phyloP scores from a whole-genome alignment of 2,113 vertebrate genomes.

The Mastomys natalensis region DNA sequence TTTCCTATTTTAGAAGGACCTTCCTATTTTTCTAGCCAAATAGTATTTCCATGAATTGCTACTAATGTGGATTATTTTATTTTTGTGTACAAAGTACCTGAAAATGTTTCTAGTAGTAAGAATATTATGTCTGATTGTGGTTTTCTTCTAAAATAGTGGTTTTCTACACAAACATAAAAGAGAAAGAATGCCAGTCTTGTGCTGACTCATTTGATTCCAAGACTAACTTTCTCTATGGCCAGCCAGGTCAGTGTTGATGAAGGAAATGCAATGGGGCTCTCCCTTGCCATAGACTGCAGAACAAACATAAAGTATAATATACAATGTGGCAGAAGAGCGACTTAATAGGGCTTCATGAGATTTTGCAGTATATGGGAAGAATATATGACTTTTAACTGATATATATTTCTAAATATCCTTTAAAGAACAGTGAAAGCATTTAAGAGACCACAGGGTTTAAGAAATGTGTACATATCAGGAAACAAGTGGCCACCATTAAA shows the following conservation, averaged over 20 bases:
- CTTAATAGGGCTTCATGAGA: neutral
- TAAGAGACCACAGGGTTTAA: too few species aligned
- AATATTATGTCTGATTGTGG: too few species aligned
- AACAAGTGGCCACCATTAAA: neutral
- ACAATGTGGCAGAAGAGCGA: neutral
- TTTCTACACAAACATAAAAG: too few species aligned
- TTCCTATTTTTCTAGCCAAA: too few species aligned
- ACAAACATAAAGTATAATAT: neutral
- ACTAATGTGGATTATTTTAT: too few species aligned
- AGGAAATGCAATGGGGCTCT: neutral
- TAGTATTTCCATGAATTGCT: too few species aligned
- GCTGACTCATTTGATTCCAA: neutral
- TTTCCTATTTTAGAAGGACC: too few species aligned
- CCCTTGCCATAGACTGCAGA: too few species aligned
- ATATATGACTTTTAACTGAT: neutral
- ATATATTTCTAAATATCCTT: neutral
- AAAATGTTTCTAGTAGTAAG: too few species aligned
- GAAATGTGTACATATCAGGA: neutral
- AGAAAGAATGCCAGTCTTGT: too few species aligned
- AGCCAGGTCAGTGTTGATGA: neutral
- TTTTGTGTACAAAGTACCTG: too few species aligned
- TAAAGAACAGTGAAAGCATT: neutral
- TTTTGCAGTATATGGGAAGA: neutral
- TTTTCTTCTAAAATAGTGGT: too few species aligned
- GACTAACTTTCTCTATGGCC: neutral